Evolutionary conservation across 2,797 vertebrate genomes (phyloP), one percentile per base, ranked within the genome.

Genomic region (Melanotaenia nigrans): DNA sequence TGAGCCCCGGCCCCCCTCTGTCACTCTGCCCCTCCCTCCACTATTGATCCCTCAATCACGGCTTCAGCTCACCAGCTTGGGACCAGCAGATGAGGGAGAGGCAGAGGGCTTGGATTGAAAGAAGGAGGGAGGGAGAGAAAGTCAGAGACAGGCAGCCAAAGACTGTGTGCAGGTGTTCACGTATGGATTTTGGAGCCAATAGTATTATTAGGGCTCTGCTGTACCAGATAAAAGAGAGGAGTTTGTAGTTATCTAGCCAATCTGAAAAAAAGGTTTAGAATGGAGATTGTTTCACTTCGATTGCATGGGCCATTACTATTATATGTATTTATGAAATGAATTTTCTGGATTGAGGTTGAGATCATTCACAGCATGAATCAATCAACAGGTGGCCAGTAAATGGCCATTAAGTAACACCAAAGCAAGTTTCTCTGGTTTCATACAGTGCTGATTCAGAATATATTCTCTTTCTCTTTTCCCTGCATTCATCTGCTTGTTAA

Each of bases 41-140:
- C 90, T 90, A 94, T 93, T 94, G 94, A 95, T 95, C 93, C 93
- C 92, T 94, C 93, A 94, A 94, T 94, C 93, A 94, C 82, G 67
- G 87, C 89, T 82, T 77, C 89, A 86, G 90, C 92, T 89, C 91
- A 87, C 82, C 71, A 89, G 81, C 86, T 78, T 70, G 58, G 87
- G 88, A 91, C 90, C 87, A 89, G 83, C 87, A 90, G 83, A 88
- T 89, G 85, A 89, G 81, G 28, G 65, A 38, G 87, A 65, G 68
- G 38, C 65, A 36, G 65, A 28, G 55, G 25, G 60, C n/a, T 36
- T 24, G 22, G 47, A 49, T 49, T 49, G 73, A 60, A 75, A 18
- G 38, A 60, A 68, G 35, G 68, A 59, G 64, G 51, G 78, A 61
- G 79, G 53, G 68, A 72, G 70, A 68, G 63, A 72, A 58, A 70